These are phyloP conservation scores for Caenorhabditis brenneri DNA, from an alignment of 1,140 invertebrate genomes.

Conservation along the genomic window DNA sequence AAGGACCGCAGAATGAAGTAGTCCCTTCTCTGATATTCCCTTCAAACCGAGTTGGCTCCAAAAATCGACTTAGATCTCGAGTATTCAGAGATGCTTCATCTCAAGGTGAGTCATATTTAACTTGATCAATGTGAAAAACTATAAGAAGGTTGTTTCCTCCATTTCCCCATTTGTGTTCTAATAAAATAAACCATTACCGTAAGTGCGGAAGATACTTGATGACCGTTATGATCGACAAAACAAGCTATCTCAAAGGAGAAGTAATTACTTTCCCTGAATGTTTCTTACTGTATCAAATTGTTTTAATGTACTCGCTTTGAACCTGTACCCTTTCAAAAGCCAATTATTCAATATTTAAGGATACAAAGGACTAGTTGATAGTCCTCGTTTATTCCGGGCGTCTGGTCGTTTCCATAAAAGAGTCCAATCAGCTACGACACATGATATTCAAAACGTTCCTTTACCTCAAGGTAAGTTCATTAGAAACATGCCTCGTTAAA, in stretches of 20 bases:
- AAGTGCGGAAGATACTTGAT: constrained; percentile 22
- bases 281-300: not conserved
- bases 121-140: not conserved
- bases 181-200: not conserved
- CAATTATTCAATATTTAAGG: not conserved
- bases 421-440: constrained; percentile 7
- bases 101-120: not conserved
- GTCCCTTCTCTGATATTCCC: constrained; percentile 7
- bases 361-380: constrained; percentile 18
- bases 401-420: constrained; percentile 24
- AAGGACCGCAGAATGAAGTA: constrained; percentile 25
- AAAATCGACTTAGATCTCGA: constrained; percentile 11
- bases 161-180: not conserved
- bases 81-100: constrained; percentile 21
- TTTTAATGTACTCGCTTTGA: not conserved
- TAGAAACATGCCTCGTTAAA: too few species aligned
- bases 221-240: not conserved
- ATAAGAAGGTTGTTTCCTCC: not conserved
- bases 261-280: constrained; percentile 10
- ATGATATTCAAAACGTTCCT: constrained; percentile 12
- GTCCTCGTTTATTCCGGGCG: not conserved
- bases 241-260: constrained; percentile 1
- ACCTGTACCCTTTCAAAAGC: not conserved
- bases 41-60: constrained; percentile 13
- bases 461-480: constrained; percentile 4